These are phyloP conservation scores for Axea sp. DNA, from an alignment of 2,888 invertebrate genomes.

Conservation along the genomic window DNA sequence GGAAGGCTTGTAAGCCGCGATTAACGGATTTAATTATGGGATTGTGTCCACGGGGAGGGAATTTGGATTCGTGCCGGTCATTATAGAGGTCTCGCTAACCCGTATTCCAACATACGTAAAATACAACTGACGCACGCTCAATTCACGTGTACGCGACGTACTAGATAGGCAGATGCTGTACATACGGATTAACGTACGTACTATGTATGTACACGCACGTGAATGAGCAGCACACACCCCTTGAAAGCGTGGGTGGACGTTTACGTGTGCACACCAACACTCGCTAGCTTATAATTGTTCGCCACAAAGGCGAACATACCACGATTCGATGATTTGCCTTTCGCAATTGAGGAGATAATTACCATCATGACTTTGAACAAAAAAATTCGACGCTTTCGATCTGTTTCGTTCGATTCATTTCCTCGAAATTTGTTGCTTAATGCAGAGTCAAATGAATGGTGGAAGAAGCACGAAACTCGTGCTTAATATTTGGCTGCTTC, in stretches of 20 bases:
- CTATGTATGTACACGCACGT: slow-evolving; percentile 49
- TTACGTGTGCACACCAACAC: slow-evolving; percentile 27
- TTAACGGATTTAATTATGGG: slow-evolving; percentile 79
- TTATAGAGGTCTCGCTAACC: slow-evolving; percentile 74
- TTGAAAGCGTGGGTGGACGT: slow-evolving; percentile 17
- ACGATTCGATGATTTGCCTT: slow-evolving; percentile 50
- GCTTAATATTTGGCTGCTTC: not conserved
- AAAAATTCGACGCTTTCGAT: slow-evolving; percentile 14
- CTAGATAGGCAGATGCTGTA: slow-evolving; percentile 58
- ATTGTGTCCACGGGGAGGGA: slow-evolving; percentile 63
- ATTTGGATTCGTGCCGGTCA: slow-evolving; percentile 74
- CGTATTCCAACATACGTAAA: slow-evolving; percentile 67
- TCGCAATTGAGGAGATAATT: slow-evolving; percentile 39
- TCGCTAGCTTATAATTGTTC: slow-evolving; percentile 28
- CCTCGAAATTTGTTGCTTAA: slow-evolving; percentile 11
- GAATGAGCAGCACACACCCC: slow-evolving; percentile 20
- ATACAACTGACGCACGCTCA: slow-evolving; percentile 46
- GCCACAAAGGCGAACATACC: slow-evolving; percentile 44
- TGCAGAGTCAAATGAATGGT: not conserved
- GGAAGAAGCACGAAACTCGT: not conserved
- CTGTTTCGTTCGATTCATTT: slow-evolving; percentile 10
- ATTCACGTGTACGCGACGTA: slow-evolving; percentile 32
- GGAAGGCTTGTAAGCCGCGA: slow-evolving; percentile 77
- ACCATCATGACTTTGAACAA: slow-evolving; percentile 32
- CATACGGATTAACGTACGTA: slow-evolving; percentile 51